Conservation (phyloP, 2,888 invertebrate species). For the Bimastos eiseni region DNA sequence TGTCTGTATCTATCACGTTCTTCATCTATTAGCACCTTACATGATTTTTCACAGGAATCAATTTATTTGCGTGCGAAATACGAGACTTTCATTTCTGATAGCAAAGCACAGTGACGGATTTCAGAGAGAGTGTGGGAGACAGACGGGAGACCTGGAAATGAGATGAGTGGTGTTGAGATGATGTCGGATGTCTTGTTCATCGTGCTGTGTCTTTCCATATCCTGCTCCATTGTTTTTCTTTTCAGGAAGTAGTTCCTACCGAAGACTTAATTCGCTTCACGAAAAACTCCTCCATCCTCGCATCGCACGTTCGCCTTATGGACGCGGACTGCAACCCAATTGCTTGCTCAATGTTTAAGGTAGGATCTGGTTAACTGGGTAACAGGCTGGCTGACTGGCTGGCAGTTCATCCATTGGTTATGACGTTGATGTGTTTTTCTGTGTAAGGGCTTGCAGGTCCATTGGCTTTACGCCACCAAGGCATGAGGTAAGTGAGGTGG, state of each 20-base stretch:
- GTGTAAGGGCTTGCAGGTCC: too few relatives aligned
- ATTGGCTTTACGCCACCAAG: too few relatives aligned
- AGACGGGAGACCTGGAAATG: neutral
- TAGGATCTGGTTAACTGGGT: slow-evolving; percentile 60
- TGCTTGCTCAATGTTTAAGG: slow-evolving; percentile 86
- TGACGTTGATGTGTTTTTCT: too few relatives aligned
- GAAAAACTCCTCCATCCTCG: slow-evolving; percentile 83
- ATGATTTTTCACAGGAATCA: neutral
- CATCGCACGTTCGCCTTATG: slow-evolving; percentile 90
- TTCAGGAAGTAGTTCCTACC: slow-evolving; percentile 74
- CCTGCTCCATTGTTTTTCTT: slow-evolving; percentile 26
- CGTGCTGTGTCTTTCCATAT: neutral
- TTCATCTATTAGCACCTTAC: neutral
- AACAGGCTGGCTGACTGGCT: neutral
- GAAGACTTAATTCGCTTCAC: slow-evolving; percentile 90
- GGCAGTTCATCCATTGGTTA: too few relatives aligned
- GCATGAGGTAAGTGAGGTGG: too few relatives aligned
- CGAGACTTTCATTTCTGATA: neutral
- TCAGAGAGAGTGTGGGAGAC: too few relatives aligned
- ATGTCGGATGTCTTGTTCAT: neutral
- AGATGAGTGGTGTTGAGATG: neutral
- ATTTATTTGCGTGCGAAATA: neutral
- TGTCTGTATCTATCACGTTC: neutral
- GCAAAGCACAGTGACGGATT: neutral
- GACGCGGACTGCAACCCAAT: slow-evolving; percentile 90